Percentiles rank a stretch among this genome's conserved stretches.
phyloP scores from a whole-genome alignment of 2,797 vertebrate species.

The Streptopelia turtur region DNA sequence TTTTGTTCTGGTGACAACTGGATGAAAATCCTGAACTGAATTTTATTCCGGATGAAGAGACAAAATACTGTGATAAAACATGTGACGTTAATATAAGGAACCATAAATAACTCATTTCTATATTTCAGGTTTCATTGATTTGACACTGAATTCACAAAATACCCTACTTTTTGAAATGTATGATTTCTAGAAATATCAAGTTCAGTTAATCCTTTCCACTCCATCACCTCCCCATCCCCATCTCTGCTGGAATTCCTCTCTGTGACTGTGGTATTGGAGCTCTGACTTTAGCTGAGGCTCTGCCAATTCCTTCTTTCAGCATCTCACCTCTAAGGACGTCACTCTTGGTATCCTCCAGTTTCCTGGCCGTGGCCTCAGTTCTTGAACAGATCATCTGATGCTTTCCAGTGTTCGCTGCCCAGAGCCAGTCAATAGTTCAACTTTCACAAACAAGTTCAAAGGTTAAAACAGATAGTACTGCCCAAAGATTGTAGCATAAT shows the following conservation, averaged over 20 bases:
- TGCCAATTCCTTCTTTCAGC: neutral
- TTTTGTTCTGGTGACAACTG: neutral
- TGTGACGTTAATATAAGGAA: neutral
- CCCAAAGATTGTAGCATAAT: neutral
- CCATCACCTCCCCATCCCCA: accelerated
- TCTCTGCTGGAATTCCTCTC: neutral
- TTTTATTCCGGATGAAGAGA: neutral
- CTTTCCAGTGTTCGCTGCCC: neutral
- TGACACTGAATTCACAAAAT: neutral
- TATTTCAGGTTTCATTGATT: neutral
- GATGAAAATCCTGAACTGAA: neutral
- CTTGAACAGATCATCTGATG: neutral
- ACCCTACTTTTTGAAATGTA: neutral
- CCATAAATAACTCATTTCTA: neutral
- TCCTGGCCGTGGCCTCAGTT: neutral
- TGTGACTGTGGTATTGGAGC: neutral
- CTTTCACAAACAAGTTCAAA: neutral
- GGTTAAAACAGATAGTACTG: neutral
- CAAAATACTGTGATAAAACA: neutral
- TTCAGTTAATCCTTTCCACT: neutral
- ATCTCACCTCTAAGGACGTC: neutral
- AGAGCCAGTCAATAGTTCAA: neutral
- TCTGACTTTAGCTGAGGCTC: neutral
- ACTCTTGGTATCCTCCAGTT: neutral
- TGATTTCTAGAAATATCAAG: neutral